Base-by-base conservation (phyloP, 2,797 vertebrate species). In the Platalea minor region DNA sequence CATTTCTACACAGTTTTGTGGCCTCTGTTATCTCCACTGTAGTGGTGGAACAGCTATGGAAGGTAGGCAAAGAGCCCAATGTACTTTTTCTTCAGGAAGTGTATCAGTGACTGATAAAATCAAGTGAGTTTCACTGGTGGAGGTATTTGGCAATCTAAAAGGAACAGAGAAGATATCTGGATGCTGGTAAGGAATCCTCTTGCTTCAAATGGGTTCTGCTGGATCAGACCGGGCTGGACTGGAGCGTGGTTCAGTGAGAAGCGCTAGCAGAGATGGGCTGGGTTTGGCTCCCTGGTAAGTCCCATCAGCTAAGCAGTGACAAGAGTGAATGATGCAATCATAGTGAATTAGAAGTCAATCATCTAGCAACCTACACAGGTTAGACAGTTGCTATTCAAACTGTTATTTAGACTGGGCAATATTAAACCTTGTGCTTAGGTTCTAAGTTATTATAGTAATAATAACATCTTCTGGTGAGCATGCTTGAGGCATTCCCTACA, bases 211-310 rank as follows among this genome's bases (percentile, higher is more conserved):
- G 28, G 7, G 6, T 74, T 93, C 25, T 54, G 10, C 21, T 68
- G 63, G 21, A 28, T 60, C 57, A 24, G 39, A 61, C 11, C 4
- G 9, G 17, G 11, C 9, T 41, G 18, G 28, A 29, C 16, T 43
- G 5, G 5, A 31, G 6, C 12, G 8, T 0, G 4, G 7, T 59
- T 63, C 33, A 46, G 13, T 59, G 57, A 13, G 9, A 48, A 26
- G 67, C 82, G 26, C 43, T 50, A 50, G 3, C 8, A 69, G 50
- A 59, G 20, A 3, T 28, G 41, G 23, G 15, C 61, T 78, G 25
- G 18, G 5, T 10, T 29, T 16, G 33, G 48, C 25, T 91, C 12
- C 31, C 12, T 0, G 0, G 2, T 65, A 26, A 26, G 18, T 43
- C 13, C 10, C 10, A 2, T 43, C 69, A 51, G 3, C 12, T 61